Percentiles rank a stretch among this genome's conserved stretches.
phyloP scores from a whole-genome alignment of 2,888 invertebrate genomes.

The Amiota mariae region DNA sequence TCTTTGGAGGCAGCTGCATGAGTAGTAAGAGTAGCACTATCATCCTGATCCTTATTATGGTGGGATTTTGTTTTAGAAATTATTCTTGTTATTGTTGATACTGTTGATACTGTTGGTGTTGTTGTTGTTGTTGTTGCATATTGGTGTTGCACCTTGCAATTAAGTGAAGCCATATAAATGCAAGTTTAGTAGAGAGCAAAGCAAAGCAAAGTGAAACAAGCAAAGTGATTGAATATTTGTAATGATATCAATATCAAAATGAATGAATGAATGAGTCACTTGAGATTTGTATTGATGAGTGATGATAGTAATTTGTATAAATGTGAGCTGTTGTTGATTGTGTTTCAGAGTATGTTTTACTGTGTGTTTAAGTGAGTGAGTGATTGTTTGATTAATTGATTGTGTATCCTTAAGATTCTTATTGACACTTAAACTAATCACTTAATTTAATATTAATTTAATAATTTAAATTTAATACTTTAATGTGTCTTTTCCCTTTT shows the following conservation, averaged over 20 bases:
- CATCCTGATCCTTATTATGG: background rate
- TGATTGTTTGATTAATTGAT: too few species aligned
- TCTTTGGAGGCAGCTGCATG: conserved; percentile 43
- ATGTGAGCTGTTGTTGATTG: too few species aligned
- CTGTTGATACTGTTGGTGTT: background rate
- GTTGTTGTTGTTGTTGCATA: background rate
- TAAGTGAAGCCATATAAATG: conserved; percentile 25
- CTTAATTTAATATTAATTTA: background rate
- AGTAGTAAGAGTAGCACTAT: background rate
- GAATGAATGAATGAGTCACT: too few species aligned
- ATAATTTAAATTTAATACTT: background rate
- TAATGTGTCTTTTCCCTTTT: too few species aligned
- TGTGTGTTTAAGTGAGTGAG: background rate
- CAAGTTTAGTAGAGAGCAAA: conserved; percentile 6
- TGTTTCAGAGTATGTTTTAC: background rate
- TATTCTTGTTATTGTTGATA: conserved; percentile 1
- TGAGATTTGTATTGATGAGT: too few species aligned
- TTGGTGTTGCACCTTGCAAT: background rate
- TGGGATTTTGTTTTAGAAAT: background rate
- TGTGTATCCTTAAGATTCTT: too few species aligned
- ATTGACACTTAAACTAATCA: too few species aligned
- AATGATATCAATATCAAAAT: too few species aligned
- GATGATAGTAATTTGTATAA: too few species aligned
- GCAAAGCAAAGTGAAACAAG: background rate
- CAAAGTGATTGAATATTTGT: background rate